A percentile compares a stretch with the other conserved stretches of the same genome.
Evolutionary conservation across 2,888 invertebrate genomes (phyloP).

Genomic region (Isotomurus palustris): DNA sequence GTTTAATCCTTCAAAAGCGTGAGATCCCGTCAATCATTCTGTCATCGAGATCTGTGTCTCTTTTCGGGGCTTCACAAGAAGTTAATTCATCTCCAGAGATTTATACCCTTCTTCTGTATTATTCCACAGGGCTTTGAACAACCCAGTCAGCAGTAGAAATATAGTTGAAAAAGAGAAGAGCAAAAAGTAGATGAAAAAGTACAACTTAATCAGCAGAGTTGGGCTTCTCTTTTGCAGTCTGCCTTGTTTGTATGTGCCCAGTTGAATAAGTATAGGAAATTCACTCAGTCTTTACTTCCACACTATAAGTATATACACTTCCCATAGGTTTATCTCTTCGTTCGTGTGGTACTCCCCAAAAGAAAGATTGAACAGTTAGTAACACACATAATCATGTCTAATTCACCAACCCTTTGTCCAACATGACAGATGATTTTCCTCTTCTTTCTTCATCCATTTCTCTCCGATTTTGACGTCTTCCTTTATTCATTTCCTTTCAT

Average conservation of each 20-base stretch:
- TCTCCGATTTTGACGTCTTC: not conserved
- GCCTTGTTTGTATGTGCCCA: no score
- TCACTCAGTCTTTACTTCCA: not conserved
- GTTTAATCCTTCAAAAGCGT: no score
- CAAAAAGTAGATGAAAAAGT: no score
- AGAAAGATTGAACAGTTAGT: not conserved
- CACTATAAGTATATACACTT: no score
- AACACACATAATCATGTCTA: slow-evolving; percentile 8
- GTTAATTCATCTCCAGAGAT: not conserved
- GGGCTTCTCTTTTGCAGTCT: no score
- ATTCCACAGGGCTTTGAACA: no score
- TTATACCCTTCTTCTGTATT: no score
- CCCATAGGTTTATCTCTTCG: no score
- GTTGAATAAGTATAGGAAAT: not conserved
- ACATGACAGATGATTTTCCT: slow-evolving; percentile 6
- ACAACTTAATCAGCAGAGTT: no score
- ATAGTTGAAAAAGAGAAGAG: no score
- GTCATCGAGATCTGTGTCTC: not conserved
- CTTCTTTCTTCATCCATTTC: not conserved
- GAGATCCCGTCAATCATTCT: not conserved
- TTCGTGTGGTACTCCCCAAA: no score
- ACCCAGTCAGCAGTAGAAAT: no score
- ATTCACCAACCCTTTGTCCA: slow-evolving; percentile 6
- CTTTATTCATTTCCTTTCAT: not conserved
- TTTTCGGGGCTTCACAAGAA: not conserved